Base-by-base conservation (phyloP, 2,113 vertebrate genomes). In the Neodon shergylaensis region DNA sequence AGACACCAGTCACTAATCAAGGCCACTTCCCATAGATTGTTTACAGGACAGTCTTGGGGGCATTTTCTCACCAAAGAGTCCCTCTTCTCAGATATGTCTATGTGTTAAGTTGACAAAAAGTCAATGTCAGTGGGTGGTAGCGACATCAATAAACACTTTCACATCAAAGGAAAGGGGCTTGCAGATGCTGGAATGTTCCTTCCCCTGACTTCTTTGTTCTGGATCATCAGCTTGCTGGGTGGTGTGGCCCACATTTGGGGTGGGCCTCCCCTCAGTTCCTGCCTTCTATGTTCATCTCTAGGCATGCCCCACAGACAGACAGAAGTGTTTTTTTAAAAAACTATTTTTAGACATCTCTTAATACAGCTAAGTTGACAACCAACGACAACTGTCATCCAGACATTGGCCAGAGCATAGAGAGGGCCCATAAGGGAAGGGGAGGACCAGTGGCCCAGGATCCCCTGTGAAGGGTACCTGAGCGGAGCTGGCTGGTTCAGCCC, bases 381-480 rank as follows among this genome's bases (percentile, higher is more conserved):
- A n/a, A 87, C 47, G 31, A 13, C 44, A 72, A 26, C 19, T 4
- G 12, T 87, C 44, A 70, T 33, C 22, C 7, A n/a, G 84, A 12
- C 66, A 9, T 31, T 42, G 49, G 7, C 19, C 17, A 5, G 39
- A 14, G n/a, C 19, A 17, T 2, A 8, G 5, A 36, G 1, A 2
- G 44, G 31, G 19, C 22, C 2, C 21, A 14, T 79, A 13, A 65
- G 22, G 21, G 28, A 17, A 49, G 33, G 17, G 49, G 54, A 11
- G n/a, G 26, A 28, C 26, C 26, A 39, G 39, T 8, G 33, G 33
- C 22, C 52, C 49, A 14, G 33, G 36, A 42, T 63, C 6, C 39
- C 58, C 36, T 17, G 31, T 63, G 61, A 14, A 44, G 11, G 13
- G 17, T 0, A 47, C 39, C 49, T 73, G 26, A 81, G 10, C 22